Evolutionary conservation across 2,113 vertebrate genomes (phyloP).

Genomic region (Scytalopus superciliaris): DNA sequence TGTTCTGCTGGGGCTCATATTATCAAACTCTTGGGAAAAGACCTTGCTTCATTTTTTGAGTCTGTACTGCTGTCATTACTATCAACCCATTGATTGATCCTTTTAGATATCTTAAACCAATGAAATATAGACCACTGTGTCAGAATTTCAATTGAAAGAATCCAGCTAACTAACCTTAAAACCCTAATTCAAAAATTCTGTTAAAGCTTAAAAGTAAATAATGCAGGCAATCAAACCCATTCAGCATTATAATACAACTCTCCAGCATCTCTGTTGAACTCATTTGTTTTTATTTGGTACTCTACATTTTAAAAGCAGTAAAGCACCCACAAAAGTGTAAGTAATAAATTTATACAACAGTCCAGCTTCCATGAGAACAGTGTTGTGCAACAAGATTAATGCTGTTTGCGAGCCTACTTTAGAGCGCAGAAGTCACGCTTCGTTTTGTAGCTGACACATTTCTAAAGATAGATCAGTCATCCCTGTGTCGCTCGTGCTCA

Average conservation of each 20-base stretch:
- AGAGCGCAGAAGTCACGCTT: accelerated
- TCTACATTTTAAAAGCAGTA: neutral
- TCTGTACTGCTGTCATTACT: neutral
- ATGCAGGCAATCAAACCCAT: neutral
- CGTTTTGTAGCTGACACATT: neutral
- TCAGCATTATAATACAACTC: neutral
- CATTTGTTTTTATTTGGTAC: neutral
- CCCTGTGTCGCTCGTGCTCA: neutral
- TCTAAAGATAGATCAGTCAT: neutral
- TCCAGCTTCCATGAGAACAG: neutral
- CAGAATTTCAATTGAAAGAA: neutral
- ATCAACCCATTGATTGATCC: neutral
- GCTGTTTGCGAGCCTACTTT: neutral
- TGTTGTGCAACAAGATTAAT: neutral
- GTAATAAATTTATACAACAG: neutral
- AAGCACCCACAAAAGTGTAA: neutral
- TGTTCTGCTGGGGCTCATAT: neutral
- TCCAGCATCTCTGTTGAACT: neutral
- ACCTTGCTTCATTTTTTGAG: neutral
- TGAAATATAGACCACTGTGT: neutral
- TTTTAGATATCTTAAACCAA: neutral
- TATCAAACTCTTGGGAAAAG: neutral
- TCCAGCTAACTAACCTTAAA: neutral
- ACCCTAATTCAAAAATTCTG: neutral
- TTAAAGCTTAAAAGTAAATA: neutral